A percentile compares a stretch with the other conserved stretches of the same genome.
Conservation (phyloP, 1,140 invertebrate genomes). For the Penaeus indicus region DNA sequence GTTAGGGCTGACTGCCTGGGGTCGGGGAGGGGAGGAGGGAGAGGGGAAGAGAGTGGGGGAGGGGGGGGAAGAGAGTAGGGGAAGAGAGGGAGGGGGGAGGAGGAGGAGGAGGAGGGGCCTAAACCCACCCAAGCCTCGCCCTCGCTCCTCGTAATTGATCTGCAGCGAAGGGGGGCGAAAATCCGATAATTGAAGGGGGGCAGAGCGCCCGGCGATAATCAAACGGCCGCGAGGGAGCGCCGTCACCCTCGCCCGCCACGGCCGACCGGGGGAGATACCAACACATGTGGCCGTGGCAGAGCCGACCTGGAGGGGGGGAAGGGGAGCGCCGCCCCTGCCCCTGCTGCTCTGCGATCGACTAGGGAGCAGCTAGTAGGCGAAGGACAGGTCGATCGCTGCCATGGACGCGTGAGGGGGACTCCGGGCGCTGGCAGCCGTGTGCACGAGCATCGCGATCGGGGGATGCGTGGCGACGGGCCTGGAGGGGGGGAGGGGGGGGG, state of each 20-base stretch:
- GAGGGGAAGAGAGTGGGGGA: not conserved
- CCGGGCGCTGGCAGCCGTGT: no score
- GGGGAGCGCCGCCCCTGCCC: not conserved
- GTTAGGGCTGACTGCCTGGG: no score
- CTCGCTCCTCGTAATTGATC: slow-evolving; percentile 43
- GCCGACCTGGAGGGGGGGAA: no score
- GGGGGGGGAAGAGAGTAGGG: not conserved
- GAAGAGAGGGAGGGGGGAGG: not conserved
- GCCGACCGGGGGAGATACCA: not conserved
- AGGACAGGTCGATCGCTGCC: no score
- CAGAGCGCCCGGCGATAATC: slow-evolving; percentile 41
- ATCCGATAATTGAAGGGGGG: slow-evolving; percentile 61
- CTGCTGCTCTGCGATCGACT: no score
- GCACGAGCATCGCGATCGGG: no score
- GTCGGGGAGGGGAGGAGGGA: not conserved
- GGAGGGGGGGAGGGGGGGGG: not conserved
- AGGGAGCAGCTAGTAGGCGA: no score
- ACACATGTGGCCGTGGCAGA: slow-evolving; percentile 8
- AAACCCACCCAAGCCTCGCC: not conserved
- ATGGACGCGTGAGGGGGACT: no score
- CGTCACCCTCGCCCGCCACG: not conserved
- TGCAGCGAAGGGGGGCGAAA: slow-evolving; percentile 53
- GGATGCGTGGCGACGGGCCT: not conserved
- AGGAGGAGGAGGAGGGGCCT: not conserved
- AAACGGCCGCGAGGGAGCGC: slow-evolving; percentile 43